Conservation (phyloP, 2,113 vertebrate genomes). For the Pica pica region DNA sequence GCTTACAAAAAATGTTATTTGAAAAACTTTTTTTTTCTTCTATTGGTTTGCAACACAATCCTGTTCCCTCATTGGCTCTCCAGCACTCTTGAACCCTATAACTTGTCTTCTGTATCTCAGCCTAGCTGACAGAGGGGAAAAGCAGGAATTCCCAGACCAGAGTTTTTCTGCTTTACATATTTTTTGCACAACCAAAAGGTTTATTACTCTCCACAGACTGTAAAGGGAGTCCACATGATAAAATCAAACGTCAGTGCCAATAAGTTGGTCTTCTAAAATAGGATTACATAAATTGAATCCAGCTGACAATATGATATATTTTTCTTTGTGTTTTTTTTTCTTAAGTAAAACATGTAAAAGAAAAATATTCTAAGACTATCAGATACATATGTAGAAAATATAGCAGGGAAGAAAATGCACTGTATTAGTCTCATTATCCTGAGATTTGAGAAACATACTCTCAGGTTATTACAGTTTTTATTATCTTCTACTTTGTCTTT, state of each 20-base stretch:
- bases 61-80: neutral
- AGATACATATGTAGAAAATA: neutral
- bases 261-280: neutral
- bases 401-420: neutral
- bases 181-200: neutral
- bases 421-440: neutral
- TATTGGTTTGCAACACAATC: neutral
- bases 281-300: neutral
- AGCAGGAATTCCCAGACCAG: neutral
- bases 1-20: neutral
- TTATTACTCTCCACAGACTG: neutral
- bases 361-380: neutral
- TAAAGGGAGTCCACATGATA: neutral
- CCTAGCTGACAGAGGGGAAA: neutral
- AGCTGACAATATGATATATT: neutral
- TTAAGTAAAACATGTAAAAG: neutral
- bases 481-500: neutral
- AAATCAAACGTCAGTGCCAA: neutral
- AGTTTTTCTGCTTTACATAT: neutral
- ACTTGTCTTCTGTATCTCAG: neutral
- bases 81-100: neutral
- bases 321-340: neutral
- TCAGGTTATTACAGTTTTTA: neutral
- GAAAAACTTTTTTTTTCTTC: rapidly evolving
- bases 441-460: neutral